Percentiles rank a stretch among this genome's conserved stretches.
These are phyloP conservation scores for Phoenicopterus ruber DNA, from an alignment of 2,113 vertebrate species.

Conservation along the genomic window DNA sequence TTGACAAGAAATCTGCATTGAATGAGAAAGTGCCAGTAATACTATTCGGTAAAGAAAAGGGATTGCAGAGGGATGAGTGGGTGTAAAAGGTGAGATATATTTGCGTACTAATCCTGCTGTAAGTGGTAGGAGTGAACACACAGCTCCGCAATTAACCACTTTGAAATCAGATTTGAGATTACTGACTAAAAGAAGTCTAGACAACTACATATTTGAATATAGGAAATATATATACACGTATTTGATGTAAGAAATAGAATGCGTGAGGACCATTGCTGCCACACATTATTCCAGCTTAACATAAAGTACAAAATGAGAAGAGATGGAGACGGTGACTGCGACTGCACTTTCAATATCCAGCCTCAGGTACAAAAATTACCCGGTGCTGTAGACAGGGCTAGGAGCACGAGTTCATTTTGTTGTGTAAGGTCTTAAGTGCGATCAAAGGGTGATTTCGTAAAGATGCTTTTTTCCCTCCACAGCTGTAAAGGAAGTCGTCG, in stretches of 20 bases:
- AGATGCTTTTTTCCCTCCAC: background rate
- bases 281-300: background rate
- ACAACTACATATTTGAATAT: background rate
- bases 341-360: background rate
- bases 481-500: background rate
- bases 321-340: background rate
- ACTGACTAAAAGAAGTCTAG: background rate
- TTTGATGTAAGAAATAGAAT: background rate
- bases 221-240: background rate
- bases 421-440: background rate
- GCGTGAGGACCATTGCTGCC: background rate
- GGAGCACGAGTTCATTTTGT: background rate
- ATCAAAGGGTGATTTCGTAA: background rate
- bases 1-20: background rate
- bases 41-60: background rate
- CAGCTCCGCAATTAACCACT: background rate
- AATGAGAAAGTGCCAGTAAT: background rate
- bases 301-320: background rate
- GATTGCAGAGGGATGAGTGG: background rate
- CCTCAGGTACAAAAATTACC: background rate
- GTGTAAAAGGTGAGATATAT: background rate
- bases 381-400: background rate
- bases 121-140: background rate
- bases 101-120: background rate
- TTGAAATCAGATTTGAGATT: background rate